Evolutionary conservation across 2,888 invertebrate species (phyloP), one percentile per base, ranked within the genome.

Genomic region (Drepanosiphum platanoidis): DNA sequence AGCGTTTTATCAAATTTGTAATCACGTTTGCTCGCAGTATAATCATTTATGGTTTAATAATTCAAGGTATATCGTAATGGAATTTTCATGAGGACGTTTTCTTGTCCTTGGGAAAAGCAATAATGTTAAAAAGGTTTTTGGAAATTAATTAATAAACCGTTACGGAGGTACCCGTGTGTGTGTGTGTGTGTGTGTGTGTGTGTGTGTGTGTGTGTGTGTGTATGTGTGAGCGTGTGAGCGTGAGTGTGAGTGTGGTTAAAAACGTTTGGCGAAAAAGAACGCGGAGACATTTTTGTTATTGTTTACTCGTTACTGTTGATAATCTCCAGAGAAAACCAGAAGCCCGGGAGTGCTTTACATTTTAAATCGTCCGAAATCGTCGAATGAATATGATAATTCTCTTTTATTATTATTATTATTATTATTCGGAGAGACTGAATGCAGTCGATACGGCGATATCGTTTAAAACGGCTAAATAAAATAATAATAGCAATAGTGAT

Each of bases 11-110:
- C 52, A 34, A 34, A 75, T 75, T 75, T 74, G 32, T 52, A 74
- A 52, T 52, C 52, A 15, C n/a, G 75, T 75, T 75, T 75, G n/a
- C n/a, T n/a, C 18, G 34, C 15, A 8, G n/a, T 52, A 58, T 58
- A 75, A 34, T 58, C 52, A 75, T 75, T 75, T 75, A 52, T 75
- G 52, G 15, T 58, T 75, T 75, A 75, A 75, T 75, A 75, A 75
- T 58, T 75, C 34, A 75, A 34, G 13, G 52, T 58, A 75, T 15
- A 52, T 5, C n/a, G 52, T 75, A 75, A 75, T 75, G 52, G 32
- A n/a, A 58, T 34, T 75, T 75, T 34, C 7, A 27, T 52, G n/a
- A 58, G 22, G 32, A 66, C 32, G 15, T 75, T 58, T 52, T 34
- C n/a, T 58, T n/a, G 52, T 75, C 15, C n/a, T 52, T 13, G 52